Base-by-base conservation (phyloP, 2,113 vertebrate species). In the Amblyopsis rosae region DNA sequence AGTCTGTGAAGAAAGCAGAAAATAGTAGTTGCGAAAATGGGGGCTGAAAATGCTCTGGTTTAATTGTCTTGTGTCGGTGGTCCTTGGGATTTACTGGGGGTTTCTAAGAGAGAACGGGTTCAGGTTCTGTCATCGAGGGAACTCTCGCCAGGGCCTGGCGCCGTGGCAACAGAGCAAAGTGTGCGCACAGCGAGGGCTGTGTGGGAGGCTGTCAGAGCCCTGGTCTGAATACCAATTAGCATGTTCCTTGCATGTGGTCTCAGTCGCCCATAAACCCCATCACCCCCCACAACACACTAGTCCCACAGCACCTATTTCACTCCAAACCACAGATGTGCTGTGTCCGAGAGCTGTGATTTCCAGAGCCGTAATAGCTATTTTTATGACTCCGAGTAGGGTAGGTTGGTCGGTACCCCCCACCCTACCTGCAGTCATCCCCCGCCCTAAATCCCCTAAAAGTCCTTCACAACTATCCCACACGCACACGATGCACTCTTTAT, bases 141-240 rank as follows among this genome's bases (percentile, higher is more conserved):
- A 86, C 59, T 67, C 67, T 85, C 57, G 16, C 65, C 7, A 47
- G 76, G 56, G 74, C 69, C 66, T 0, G 59, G 78, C 55, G 12
- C 73, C 68, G 82, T 76, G 75, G 79, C 77, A 82, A 85, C 75
- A 26, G 69, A 58, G 47, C 76, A 61, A 45, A 73, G 73, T 62
- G 72, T 57, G 68, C 41, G 56, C 49, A 63, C 11, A 33, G 70
- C 47, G 48, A 72, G 59, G 72, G 62, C 78, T 56, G 72, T 69
- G 83, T 79, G 79, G 77, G 83, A 82, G 84, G 80, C 81, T 82
- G 86, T 89, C 85, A 81, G 77, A 82, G 76, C 65, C 33, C 69
- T 70, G 76, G 79, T 64, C 84, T 76, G 75, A 77, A 85, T 83
- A 87, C 78, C 78, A 88, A 89, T 84, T 86, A 91, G 83, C 79